phyloP scores from a whole-genome alignment of 2,888 invertebrate species.

The Electrophaes corylata region DNA sequence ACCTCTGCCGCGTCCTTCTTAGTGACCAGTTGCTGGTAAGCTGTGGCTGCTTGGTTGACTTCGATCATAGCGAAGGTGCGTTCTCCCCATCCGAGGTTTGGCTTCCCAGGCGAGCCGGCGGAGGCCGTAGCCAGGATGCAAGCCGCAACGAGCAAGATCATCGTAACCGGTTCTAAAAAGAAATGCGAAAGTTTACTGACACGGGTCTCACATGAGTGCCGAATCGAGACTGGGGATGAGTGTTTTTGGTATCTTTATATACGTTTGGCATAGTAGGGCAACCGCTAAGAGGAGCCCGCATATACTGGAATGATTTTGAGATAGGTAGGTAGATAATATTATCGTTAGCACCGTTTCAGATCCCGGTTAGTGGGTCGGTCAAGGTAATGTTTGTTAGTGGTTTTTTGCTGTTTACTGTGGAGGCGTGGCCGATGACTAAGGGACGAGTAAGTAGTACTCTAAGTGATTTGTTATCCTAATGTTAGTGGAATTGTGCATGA shows the following conservation, averaged over 20 bases:
- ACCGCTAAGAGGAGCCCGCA: slow-evolving; percentile 77
- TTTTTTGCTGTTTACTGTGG: slow-evolving; percentile 56
- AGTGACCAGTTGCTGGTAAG: slow-evolving; percentile 77
- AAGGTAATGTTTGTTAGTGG: slow-evolving; percentile 71
- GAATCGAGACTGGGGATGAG: slow-evolving; percentile 68
- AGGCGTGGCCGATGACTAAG: slow-evolving; percentile 41
- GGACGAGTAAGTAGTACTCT: slow-evolving; percentile 26
- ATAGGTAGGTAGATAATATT: slow-evolving; percentile 59
- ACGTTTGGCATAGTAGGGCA: slow-evolving; percentile 75
- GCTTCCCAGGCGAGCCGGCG: slow-evolving; percentile 70
- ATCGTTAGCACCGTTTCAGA: slow-evolving; percentile 76
- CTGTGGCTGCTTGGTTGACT: slow-evolving; percentile 79
- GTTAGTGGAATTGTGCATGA: slow-evolving; percentile 22
- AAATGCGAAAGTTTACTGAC: slow-evolving; percentile 54
- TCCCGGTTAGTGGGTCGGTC: slow-evolving; percentile 75
- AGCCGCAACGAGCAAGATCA: slow-evolving; percentile 61
- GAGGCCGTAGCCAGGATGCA: slow-evolving; percentile 50
- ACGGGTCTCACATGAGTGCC: slow-evolving; percentile 65
- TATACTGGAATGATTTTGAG: slow-evolving; percentile 66
- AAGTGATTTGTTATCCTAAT: slow-evolving; percentile 26
- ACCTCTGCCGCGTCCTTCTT: slow-evolving; percentile 73
- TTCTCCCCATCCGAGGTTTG: slow-evolving; percentile 77
- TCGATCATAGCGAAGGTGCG: slow-evolving; percentile 76
- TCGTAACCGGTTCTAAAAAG: slow-evolving; percentile 74
- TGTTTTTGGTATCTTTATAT: slow-evolving; percentile 73